Conservation (phyloP, 2,888 invertebrate genomes). For the Apoderus coryli region DNA sequence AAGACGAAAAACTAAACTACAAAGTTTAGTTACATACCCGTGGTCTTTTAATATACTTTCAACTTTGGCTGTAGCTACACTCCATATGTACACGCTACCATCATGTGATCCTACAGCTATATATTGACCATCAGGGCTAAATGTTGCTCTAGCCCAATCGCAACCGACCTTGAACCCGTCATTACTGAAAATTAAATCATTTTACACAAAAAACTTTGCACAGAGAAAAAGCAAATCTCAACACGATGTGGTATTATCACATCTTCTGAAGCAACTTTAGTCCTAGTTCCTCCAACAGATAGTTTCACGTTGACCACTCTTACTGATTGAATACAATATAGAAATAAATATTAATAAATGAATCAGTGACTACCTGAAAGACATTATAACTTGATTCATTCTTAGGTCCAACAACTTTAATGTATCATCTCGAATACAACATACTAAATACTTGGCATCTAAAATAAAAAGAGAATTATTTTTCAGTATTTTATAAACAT, state of each 20-base stretch:
- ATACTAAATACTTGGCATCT: conserved; percentile 82
- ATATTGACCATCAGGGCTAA: conserved; percentile 81
- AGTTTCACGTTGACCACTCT: no score
- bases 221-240: not conserved
- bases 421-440: conserved; percentile 90
- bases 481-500: no score
- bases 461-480: no score
- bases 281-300: no score
- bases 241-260: not conserved
- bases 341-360: no score
- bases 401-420: conserved; percentile 88
- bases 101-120: conserved; percentile 86
- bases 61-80: conserved; percentile 56
- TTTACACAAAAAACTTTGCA: not conserved
- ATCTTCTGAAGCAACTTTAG: not conserved
- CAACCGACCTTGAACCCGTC: conserved; percentile 92
- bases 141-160: conserved; percentile 86
- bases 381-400: conserved; percentile 80
- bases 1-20: no score
- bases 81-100: conserved; percentile 88
- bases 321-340: no score
- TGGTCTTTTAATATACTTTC: conserved; percentile 71
- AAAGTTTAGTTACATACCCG: conserved; percentile 63
- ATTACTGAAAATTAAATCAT: conserved; percentile 49
- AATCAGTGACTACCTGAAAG: conserved; percentile 83